phyloP scores from a whole-genome alignment of 2,113 vertebrate genomes.

The Sylvilagus bachmani region DNA sequence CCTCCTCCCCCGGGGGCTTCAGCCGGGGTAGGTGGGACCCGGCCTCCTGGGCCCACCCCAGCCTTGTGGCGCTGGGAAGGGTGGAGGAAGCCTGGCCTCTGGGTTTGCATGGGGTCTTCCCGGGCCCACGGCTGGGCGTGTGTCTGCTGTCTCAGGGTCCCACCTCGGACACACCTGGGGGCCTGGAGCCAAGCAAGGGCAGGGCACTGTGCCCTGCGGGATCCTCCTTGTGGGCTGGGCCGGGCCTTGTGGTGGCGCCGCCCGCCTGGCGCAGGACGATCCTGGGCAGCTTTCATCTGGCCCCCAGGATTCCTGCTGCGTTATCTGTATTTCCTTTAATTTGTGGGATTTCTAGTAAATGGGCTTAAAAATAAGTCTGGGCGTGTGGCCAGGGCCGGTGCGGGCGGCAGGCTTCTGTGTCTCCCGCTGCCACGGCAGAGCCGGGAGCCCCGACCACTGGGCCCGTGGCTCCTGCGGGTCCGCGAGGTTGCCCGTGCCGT shows the following conservation, averaged over 20 bases:
- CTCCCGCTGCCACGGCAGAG: slow-evolving; percentile 19
- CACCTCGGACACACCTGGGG: too few relatives aligned
- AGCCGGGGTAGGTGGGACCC: too few relatives aligned
- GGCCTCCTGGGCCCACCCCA: too few relatives aligned
- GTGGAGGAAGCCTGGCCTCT: too few relatives aligned
- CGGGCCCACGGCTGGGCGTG: too few relatives aligned
- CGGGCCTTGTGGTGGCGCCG: slow-evolving; percentile 86
- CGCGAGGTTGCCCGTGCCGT: background rate
- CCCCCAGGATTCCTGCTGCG: slow-evolving; percentile 90
- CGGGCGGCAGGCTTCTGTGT: slow-evolving; percentile 78
- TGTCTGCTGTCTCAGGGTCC: too few relatives aligned
- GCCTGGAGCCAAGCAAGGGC: too few relatives aligned
- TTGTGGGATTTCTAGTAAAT: slow-evolving; percentile 93
- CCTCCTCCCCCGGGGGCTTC: too few relatives aligned
- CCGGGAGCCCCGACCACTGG: slow-evolving; percentile 38
- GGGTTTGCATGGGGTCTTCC: too few relatives aligned
- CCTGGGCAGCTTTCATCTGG: slow-evolving; percentile 86
- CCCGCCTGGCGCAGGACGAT: slow-evolving; percentile 82
- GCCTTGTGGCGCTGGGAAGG: too few relatives aligned
- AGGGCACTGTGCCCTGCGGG: too few relatives aligned
- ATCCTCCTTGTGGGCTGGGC: slow-evolving; percentile 44
- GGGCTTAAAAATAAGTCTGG: slow-evolving; percentile 91
- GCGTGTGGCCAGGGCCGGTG: slow-evolving; percentile 87
- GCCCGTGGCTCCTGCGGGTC: background rate
- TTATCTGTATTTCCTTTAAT: slow-evolving; percentile 91